Evolutionary conservation across 2,113 vertebrate species (phyloP).

Genomic region (Columbina picui): DNA sequence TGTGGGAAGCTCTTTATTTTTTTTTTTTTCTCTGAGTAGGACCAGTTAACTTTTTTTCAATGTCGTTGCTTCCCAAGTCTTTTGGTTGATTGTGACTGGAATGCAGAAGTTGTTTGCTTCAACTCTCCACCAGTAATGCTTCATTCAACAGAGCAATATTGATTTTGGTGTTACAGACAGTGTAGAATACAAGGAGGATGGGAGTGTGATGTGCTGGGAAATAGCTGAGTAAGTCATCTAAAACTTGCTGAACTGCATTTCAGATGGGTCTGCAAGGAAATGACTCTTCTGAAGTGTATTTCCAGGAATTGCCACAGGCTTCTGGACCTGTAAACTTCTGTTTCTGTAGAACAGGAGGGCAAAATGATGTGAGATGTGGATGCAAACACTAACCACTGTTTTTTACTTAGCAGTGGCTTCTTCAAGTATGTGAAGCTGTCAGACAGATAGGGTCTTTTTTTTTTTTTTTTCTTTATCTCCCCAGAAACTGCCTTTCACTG

Average conservation of each 20-base stretch:
- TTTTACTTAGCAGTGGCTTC: neutral
- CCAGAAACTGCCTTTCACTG: neutral
- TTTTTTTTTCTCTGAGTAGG: neutral
- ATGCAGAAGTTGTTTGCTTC: neutral
- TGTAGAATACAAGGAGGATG: neutral
- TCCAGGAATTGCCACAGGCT: neutral
- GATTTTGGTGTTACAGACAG: neutral
- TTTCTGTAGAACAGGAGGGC: neutral
- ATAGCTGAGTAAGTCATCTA: neutral
- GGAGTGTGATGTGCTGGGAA: neutral
- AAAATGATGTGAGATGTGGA: neutral
- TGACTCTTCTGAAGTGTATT: neutral
- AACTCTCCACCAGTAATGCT: neutral
- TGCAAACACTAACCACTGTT: neutral
- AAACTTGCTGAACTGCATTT: constrained; percentile 41
- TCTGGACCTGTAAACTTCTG: neutral
- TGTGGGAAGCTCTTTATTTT: neutral
- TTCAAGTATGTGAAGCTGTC: neutral
- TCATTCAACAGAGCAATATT: neutral
- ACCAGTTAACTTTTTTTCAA: neutral
- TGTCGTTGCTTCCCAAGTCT: neutral
- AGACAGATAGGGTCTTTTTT: neutral
- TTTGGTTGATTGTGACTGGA: neutral
- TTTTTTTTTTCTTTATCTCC: neutral
- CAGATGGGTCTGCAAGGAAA: neutral